These are phyloP conservation scores for Phrynocephalus versicolor DNA, from an alignment of 2,113 vertebrate species.

Conservation along the genomic window DNA sequence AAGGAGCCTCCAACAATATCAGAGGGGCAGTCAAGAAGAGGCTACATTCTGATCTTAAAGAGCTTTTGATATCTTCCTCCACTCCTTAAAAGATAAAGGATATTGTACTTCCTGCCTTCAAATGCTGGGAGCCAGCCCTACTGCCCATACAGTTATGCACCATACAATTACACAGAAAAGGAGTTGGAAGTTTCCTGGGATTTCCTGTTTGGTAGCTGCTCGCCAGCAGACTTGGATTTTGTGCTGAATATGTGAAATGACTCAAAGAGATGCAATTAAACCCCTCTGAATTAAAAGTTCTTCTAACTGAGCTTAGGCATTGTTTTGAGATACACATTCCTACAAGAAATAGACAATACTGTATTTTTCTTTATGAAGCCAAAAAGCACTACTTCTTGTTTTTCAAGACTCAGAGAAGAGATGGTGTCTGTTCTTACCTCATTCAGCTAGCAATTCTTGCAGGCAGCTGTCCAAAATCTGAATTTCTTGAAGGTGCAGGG, in stretches of 20 bases:
- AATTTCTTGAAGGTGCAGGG: accelerated
- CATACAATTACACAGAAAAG: neutral
- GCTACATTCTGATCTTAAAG: too few relatives aligned
- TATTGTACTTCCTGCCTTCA: too few relatives aligned
- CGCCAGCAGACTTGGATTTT: neutral
- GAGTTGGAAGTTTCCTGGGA: too few relatives aligned
- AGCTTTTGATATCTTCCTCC: neutral
- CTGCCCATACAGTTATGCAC: too few relatives aligned
- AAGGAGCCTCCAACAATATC: too few relatives aligned
- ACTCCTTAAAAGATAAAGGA: too few relatives aligned
- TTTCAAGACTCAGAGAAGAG: neutral
- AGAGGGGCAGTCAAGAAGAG: too few relatives aligned
- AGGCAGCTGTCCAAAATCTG: neutral
- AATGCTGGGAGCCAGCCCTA: too few relatives aligned
- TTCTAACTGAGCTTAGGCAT: neutral
- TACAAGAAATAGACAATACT: too few relatives aligned
- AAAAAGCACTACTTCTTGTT: neutral
- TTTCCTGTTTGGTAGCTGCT: neutral
- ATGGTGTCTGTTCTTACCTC: neutral
- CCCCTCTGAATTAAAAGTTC: neutral
- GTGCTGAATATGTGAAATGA: neutral
- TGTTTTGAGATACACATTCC: neutral
- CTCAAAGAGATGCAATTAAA: neutral
- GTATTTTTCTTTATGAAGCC: neutral
- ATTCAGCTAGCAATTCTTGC: neutral